Evolutionary conservation across 30 jellyfish, hydroid and myxozoan genomes (phyloP).

Genomic region (Aurelia aurita): DNA sequence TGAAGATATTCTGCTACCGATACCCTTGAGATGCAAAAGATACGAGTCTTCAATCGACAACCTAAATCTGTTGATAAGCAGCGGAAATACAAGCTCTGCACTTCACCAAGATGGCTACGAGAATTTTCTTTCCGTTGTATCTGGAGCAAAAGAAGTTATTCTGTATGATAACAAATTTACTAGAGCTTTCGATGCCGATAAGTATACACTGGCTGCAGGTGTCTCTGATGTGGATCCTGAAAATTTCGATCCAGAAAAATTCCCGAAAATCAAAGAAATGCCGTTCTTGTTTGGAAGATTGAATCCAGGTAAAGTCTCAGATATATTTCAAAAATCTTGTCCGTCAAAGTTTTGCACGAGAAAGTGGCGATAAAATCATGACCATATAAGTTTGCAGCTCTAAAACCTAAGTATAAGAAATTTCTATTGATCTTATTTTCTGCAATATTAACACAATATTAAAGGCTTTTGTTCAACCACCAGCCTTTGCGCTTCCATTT

Average conservation of each 20-base stretch:
- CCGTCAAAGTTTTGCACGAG: no score
- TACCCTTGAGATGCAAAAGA: conserved; percentile 37
- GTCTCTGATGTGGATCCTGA: conserved; percentile 70
- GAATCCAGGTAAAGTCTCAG: conserved; percentile 50
- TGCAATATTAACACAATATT: no score
- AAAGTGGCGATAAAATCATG: no score
- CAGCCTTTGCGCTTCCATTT: no score
- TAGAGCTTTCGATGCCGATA: conserved; percentile 49
- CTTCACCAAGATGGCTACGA: conserved; percentile 82
- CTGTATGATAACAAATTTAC: conserved; percentile 58
- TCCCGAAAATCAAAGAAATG: conserved; percentile 2
- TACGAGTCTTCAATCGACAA: conserved; percentile 14
- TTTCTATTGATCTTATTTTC: no score
- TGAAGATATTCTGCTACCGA: conserved; percentile 46
- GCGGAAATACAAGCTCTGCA: conserved; percentile 85
- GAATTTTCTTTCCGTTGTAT: conserved; percentile 45
- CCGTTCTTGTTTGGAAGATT: conserved; percentile 44
- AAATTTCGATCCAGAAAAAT: conserved; percentile 13
- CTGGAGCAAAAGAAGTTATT: conserved; percentile 63
- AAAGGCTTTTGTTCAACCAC: no score
- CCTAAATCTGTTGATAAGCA: conserved; percentile 57
- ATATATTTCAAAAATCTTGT: no score
- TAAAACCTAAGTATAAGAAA: no score
- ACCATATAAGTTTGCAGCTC: no score
- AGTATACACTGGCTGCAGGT: conserved; percentile 62